Conservation (phyloP, 2,113 vertebrate genomes). For the Aspiorhynchus laticeps region DNA sequence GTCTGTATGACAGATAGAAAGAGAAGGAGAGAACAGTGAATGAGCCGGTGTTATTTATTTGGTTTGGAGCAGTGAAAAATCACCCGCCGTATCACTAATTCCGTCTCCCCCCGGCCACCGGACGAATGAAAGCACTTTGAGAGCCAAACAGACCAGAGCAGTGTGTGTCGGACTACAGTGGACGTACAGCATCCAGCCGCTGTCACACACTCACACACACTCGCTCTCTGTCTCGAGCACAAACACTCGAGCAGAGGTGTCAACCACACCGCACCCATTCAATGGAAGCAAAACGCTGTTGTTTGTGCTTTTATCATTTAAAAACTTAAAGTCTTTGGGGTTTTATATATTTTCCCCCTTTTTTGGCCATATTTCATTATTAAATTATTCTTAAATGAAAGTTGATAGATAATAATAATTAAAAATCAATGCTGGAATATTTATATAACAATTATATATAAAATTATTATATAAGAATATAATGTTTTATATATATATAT, state of each 20-base stretch:
- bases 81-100: constrained; percentile 67
- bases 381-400: neutral
- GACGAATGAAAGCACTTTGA: constrained; percentile 54
- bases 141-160: constrained; percentile 55
- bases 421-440: too few relatives aligned
- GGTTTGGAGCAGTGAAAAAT: constrained; percentile 66
- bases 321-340: constrained; percentile 14
- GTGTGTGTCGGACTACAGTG: constrained; percentile 50
- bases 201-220: constrained; percentile 17
- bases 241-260: constrained; percentile 36
- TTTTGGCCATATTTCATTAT: neutral
- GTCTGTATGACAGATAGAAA: constrained; percentile 24
- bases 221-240: constrained; percentile 40
- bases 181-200: constrained; percentile 30
- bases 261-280: constrained; percentile 53
- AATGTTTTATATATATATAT: neutral
- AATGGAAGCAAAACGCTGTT: constrained; percentile 38
- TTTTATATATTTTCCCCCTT: neutral
- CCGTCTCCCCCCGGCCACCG: constrained; percentile 55
- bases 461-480: too few relatives aligned
- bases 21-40: constrained; percentile 43
- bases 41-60: constrained; percentile 70
- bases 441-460: too few relatives aligned
- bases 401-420: too few relatives aligned
- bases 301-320: constrained; percentile 47